Base-by-base conservation (phyloP, 2,888 invertebrate genomes). In the Drosophila macrospina region DNA sequence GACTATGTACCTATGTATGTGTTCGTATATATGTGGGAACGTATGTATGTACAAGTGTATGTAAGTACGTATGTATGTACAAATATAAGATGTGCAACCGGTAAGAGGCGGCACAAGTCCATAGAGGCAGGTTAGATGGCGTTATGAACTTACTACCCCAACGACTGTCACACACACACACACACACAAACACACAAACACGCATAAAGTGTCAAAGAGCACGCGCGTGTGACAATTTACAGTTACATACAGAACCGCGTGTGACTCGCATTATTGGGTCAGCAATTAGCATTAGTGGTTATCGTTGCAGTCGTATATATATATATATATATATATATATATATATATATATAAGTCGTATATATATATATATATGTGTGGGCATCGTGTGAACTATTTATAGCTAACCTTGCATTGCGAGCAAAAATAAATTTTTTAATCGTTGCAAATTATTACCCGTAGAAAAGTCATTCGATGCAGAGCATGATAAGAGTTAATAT, bases 231-330 rank as follows among this genome's bases (percentile, higher is more conserved):
- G 57, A 71, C 72, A 73, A 62, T 72, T 76, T 74, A 76, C 74
- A 76, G 74, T 74, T 78, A 68, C 71, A 80, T 51, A 59, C 65
- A 52, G 44, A n/a, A 2, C 52, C 44, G 74, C 78, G 80, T 83
- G 76, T 76, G 80, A 57, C 80, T 75, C 74, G 68, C 80, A 70
- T 78, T 83, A 80, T 78, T 78, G 75, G 84, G 80, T 70, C 84
- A 80, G 60, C 80, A 80, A 81, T 81, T 80, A 81, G 78, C 66
- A 47, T 6, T 59, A 41, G 57, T 61, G 45, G 41, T 69, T 65
- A 63, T 65, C 44, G 61, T 48, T 51, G 55, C n/a, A 51, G 30
- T 62, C n/a, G n/a, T n/a, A n/a, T n/a, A n/a, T n/a, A n/a, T n/a
- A n/a, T n/a, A n/a, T n/a, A n/a, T n/a, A n/a, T n/a, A n/a, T n/a